Evolutionary conservation across 2,113 vertebrate species (phyloP).

Genomic region (Psammodynastes pulverulentus): DNA sequence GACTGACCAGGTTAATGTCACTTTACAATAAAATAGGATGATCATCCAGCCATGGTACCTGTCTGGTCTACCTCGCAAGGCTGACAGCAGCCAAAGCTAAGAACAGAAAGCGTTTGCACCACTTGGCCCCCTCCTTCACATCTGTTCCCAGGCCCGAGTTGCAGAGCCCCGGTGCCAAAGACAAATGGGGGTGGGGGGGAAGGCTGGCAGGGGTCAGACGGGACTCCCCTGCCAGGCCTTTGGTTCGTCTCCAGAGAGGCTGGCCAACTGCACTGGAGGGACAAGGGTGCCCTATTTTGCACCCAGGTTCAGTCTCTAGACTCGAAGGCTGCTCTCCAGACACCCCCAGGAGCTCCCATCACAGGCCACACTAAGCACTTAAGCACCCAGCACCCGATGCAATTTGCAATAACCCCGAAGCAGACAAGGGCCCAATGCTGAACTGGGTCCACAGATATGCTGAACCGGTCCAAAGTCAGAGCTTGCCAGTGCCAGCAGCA

Average conservation of each 20-base stretch:
- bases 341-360: background rate
- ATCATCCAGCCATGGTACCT: background rate
- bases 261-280: background rate
- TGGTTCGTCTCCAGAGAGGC: no score
- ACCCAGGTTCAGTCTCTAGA: background rate
- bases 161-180: background rate
- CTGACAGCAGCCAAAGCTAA: background rate
- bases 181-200: background rate
- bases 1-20: background rate
- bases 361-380: background rate
- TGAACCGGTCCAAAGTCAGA: background rate
- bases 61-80: background rate
- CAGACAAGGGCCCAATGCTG: background rate
- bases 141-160: background rate
- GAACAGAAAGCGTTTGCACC: background rate
- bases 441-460: background rate
- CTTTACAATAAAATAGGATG: background rate
- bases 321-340: background rate
- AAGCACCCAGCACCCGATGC: background rate
- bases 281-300: background rate
- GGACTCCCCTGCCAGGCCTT: background rate
- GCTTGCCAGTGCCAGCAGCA: background rate
- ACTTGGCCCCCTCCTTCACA: background rate
- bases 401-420: background rate
- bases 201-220: background rate